Base-by-base conservation (phyloP, 2,797 vertebrate species). In the Peromyscus eremicus region DNA sequence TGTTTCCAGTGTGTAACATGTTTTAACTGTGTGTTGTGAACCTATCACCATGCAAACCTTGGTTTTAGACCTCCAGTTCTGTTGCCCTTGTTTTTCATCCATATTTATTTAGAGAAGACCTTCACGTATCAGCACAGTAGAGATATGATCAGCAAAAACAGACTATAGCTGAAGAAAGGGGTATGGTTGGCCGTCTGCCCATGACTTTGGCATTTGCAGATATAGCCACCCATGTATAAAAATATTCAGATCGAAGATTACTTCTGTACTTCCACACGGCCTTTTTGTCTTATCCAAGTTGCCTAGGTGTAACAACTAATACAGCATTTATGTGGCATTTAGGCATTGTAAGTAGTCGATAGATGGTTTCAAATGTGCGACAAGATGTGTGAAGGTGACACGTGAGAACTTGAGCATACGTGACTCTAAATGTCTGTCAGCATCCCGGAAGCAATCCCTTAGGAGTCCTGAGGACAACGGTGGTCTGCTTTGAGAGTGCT, bases 391-490 rank as follows among this genome's bases (percentile, higher is more conserved):
- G 17, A 27, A 16, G 82, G 82, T 43, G 25, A 34, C 34, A 29
- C 16, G 6, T 70, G 43, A 76, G 29, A 5, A 49, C 34, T 32
- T 64, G 55, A 64, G 34, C 60, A 37, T 8, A 5, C 34, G 0
- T 25, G 19, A 37, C 17, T 82, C 37, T 43, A 2, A 13, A 9
- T 21, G n/a, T 43, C 27, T n/a, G 12, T 64, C 29, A 46, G 46
- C 14, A 16, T 37, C 34, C 40, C 17, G 8, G 76, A 16, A 62
- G 14, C 25, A 34, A 25, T 14, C n/a, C 14, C 55, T 7, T 37
- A 4, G 6, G 14, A 70, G 52, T 29, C 25, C 79, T 9, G 43
- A 60, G 19, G 43, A 5, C 21, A 14, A 11, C 3, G 6, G 0
- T 0, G 12, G 19, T 5, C 62, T 76, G 8, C 80, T 37, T 49